These are phyloP conservation scores for Eudyptes chrysolophus DNA, from an alignment of 2,113 vertebrate genomes.

Conservation along the genomic window DNA sequence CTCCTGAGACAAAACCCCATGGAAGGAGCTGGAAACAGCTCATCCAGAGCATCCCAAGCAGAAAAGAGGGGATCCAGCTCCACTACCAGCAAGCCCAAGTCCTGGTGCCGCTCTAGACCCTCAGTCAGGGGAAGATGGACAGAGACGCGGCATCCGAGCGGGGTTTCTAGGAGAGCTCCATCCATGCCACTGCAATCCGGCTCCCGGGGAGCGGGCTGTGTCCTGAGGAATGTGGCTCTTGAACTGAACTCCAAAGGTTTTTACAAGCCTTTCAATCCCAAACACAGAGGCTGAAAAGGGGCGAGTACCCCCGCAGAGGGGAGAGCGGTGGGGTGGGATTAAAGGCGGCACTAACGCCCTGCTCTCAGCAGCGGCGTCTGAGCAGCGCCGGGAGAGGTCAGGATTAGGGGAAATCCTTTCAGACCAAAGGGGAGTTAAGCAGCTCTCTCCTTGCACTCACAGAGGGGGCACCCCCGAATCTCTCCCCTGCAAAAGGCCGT, in stretches of 20 bases:
- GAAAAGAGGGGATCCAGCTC: background rate
- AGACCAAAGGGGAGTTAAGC: constrained; percentile 54
- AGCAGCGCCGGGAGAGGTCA: constrained; percentile 43
- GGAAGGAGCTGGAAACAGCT: background rate
- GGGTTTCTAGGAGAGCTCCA: constrained; percentile 33
- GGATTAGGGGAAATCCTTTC: constrained; percentile 74
- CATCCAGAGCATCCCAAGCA: background rate
- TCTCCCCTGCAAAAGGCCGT: background rate
- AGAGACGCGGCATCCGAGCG: accelerated
- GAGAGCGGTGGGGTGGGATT: constrained; percentile 49
- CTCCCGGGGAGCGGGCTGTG: background rate
- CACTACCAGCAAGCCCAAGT: background rate
- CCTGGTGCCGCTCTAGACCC: background rate
- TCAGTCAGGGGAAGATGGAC: background rate
- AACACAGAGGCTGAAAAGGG: constrained; percentile 60
- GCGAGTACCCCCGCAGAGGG: background rate
- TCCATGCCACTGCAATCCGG: background rate
- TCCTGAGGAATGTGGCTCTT: constrained; percentile 56
- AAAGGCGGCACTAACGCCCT: background rate
- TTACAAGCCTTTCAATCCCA: constrained; percentile 57
- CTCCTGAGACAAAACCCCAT: background rate
- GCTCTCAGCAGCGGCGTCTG: background rate
- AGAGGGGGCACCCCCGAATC: background rate
- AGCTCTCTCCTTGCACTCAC: background rate
- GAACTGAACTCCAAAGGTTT: constrained; percentile 54